Percentiles rank a stretch among this genome's conserved stretches.
phyloP scores from a whole-genome alignment of 2,797 vertebrate species.

The Lepus oiostolus region DNA sequence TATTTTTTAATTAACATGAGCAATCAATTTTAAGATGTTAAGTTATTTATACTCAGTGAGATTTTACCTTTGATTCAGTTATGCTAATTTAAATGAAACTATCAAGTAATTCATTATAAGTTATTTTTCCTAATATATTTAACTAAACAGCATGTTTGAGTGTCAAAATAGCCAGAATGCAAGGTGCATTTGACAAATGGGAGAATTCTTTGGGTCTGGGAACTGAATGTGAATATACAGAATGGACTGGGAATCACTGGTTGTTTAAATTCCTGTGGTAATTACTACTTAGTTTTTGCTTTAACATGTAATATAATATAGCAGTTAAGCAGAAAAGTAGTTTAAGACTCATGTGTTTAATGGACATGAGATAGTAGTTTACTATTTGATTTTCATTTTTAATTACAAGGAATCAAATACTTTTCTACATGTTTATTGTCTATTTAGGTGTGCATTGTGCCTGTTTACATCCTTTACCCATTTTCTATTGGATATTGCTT shows the following conservation, averaged over 20 bases:
- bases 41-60: neutral
- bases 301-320: neutral
- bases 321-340: slow-evolving; percentile 3
- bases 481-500: slow-evolving; percentile 34
- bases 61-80: neutral
- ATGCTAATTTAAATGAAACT: no score
- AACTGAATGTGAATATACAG: neutral
- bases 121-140: neutral
- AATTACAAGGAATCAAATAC: slow-evolving; percentile 22
- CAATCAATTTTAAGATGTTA: neutral
- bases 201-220: neutral
- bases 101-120: no score
- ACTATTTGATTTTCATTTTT: slow-evolving; percentile 58
- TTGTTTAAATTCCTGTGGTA: neutral
- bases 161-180: neutral
- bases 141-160: neutral
- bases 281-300: slow-evolving; percentile 22
- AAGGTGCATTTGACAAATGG: neutral
- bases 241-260: slow-evolving; percentile 21
- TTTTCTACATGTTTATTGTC: slow-evolving; percentile 3
- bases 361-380: slow-evolving; percentile 6
- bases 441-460: slow-evolving; percentile 16
- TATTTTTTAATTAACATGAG: neutral
- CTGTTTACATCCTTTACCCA: neutral
- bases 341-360: slow-evolving; percentile 24